These are phyloP conservation scores for Margarornis squamiger DNA, from an alignment of 2,797 vertebrate species.

Conservation along the genomic window DNA sequence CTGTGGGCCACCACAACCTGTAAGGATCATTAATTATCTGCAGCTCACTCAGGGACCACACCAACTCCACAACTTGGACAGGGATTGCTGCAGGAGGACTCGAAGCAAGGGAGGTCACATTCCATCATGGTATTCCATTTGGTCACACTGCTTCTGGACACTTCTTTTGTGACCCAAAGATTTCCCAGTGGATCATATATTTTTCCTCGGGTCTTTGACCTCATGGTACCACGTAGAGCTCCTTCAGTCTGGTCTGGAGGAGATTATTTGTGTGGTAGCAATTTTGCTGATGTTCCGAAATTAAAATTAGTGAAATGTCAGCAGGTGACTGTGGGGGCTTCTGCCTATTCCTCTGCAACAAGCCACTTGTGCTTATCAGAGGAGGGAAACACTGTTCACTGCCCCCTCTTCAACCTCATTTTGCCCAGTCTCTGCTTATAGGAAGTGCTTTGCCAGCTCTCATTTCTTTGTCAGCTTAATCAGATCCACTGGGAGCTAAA, in stretches of 20 bases:
- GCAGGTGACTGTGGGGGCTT: not conserved
- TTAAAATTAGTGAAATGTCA: constrained; percentile 22
- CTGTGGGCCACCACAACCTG: not conserved
- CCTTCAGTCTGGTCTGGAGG: not conserved
- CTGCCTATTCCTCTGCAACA: not conserved
- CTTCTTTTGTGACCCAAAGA: not conserved
- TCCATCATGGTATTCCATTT: fast-evolving
- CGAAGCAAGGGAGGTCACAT: not conserved
- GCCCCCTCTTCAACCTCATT: not conserved
- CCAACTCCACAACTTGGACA: fast-evolving
- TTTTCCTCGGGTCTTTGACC: not conserved
- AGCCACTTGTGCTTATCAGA: not conserved
- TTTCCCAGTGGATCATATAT: not conserved
- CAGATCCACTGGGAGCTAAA: constrained; percentile 49
- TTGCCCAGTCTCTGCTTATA: not conserved
- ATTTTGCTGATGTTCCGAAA: not conserved
- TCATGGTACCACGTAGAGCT: not conserved
- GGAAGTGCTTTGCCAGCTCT: constrained; percentile 11
- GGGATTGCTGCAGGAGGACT: not conserved
- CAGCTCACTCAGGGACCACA: not conserved
- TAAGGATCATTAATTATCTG: not conserved
- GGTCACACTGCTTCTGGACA: not conserved
- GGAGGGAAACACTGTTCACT: not conserved
- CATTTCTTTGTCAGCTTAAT: constrained; percentile 53
- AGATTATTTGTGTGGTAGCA: not conserved